Evolutionary conservation across 2,888 invertebrate species (phyloP).

Genomic region (Tiphia femorata): DNA sequence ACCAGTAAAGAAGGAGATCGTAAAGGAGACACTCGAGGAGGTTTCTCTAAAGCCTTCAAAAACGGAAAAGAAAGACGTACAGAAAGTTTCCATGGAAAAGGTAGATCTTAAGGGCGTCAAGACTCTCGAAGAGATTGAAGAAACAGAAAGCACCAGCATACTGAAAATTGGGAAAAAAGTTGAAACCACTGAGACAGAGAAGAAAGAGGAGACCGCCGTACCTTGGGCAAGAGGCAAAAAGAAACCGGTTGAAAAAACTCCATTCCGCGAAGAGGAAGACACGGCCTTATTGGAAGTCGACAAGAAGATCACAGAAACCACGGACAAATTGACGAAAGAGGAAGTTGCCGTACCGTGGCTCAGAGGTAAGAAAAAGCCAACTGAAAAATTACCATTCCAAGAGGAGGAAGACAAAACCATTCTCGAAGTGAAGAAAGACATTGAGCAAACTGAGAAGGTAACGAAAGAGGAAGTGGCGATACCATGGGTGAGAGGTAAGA

Average conservation of each 20-base stretch:
- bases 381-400: conserved; percentile 29
- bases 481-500: conserved; percentile 41
- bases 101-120: conserved; percentile 69
- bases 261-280: conserved; percentile 49
- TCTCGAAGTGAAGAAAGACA: conserved; percentile 29
- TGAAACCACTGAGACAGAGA: conserved; percentile 30
- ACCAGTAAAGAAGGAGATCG: conserved; percentile 56
- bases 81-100: conserved; percentile 67
- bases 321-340: conserved; percentile 43
- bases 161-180: conserved; percentile 32
- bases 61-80: conserved; percentile 41
- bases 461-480: conserved; percentile 34
- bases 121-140: conserved; percentile 62
- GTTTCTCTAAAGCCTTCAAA: conserved; percentile 58
- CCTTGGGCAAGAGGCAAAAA: conserved; percentile 43
- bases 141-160: conserved; percentile 35
- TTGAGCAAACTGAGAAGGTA: conserved; percentile 31
- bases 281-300: conserved; percentile 36
- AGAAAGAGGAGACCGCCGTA: conserved; percentile 34
- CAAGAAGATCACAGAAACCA: conserved; percentile 24
- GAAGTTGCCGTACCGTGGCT: conserved; percentile 52
- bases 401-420: conserved; percentile 38
- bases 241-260: conserved; percentile 34
- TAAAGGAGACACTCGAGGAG: conserved; percentile 52
- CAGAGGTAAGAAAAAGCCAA: conserved; percentile 36